Percentiles rank a stretch among this genome's conserved stretches.
Evolutionary conservation across 2,113 vertebrate genomes (phyloP).

Genomic region (Formicarius rufipectus): DNA sequence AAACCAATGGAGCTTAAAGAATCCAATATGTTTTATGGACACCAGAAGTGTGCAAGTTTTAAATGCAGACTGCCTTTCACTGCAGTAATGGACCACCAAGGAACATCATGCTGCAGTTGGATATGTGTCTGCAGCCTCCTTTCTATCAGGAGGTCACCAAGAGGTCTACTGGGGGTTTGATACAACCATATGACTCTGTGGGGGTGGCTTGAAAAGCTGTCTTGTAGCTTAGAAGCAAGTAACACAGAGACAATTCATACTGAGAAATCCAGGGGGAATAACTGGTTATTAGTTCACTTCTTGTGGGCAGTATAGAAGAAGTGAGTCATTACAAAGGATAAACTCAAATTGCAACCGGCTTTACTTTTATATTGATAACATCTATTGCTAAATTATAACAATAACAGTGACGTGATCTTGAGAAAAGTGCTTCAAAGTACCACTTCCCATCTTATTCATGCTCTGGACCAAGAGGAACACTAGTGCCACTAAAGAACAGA

Average conservation of each 20-base stretch:
- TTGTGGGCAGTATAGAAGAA: constrained; percentile 59
- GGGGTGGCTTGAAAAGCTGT: constrained; percentile 2
- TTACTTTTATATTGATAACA: constrained; percentile 67
- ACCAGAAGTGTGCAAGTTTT: not conserved
- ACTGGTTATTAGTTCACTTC: constrained; percentile 51
- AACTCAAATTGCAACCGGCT: constrained; percentile 68
- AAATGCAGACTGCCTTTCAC: not conserved
- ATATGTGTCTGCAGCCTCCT: not conserved
- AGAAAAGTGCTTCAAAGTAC: constrained; percentile 55
- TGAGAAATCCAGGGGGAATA: constrained; percentile 62
- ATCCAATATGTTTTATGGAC: fast-evolving
- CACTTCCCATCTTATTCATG: constrained; percentile 40
- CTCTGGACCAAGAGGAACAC: not conserved
- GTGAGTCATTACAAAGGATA: constrained; percentile 65
- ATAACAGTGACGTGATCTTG: constrained; percentile 64
- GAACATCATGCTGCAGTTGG: not conserved
- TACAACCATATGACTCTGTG: not conserved
- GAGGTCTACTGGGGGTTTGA: not conserved
- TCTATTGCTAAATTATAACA: constrained; percentile 65
- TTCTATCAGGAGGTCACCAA: constrained; percentile 2
- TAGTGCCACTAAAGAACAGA: not conserved
- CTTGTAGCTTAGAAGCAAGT: constrained; percentile 18
- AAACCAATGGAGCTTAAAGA: not conserved
- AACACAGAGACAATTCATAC: constrained; percentile 60
- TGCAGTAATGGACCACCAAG: not conserved